A percentile compares a stretch with the other conserved stretches of the same genome.
Conservation (phyloP, 2,797 vertebrate genomes). For the Sus cebifrons region DNA sequence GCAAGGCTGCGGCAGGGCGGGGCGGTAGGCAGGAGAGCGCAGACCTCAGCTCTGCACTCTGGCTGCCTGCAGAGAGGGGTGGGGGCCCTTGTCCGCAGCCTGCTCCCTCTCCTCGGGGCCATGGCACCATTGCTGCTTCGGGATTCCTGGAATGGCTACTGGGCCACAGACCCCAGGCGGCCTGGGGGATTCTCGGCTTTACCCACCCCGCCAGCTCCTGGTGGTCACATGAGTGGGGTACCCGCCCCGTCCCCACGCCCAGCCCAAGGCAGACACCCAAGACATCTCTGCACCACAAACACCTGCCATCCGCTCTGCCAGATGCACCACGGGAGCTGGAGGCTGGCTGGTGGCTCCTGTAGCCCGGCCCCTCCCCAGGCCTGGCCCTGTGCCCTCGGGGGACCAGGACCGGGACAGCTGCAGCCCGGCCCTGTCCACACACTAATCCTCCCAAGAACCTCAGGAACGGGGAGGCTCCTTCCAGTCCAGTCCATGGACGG, state of each 20-base stretch:
- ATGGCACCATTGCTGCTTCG: not conserved
- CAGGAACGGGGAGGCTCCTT: not conserved
- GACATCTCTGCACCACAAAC: not conserved
- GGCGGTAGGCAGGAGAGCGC: not conserved
- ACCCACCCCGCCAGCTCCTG: not conserved
- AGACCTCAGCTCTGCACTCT: not conserved
- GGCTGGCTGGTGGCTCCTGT: not conserved
- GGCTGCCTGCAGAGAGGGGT: not conserved
- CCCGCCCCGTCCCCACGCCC: not conserved
- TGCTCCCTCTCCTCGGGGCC: not conserved
- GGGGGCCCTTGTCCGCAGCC: not conserved
- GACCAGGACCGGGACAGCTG: not conserved
- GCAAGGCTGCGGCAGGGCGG: not conserved
- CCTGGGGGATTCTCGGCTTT: not conserved
- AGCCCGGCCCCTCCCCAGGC: not conserved
- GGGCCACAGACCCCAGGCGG: not conserved
- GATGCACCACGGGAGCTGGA: too few relatives aligned
- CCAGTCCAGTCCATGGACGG: not conserved
- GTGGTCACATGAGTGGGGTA: not conserved
- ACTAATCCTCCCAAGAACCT: not conserved
- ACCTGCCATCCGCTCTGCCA: not conserved
- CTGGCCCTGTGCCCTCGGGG: accelerated
- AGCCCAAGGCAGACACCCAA: not conserved
- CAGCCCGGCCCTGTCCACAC: not conserved
- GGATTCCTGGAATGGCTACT: not conserved